Percentiles rank a stretch among this genome's conserved stretches.
Evolutionary conservation across 2,888 invertebrate species (phyloP).

Genomic region (Rapana venosa): DNA sequence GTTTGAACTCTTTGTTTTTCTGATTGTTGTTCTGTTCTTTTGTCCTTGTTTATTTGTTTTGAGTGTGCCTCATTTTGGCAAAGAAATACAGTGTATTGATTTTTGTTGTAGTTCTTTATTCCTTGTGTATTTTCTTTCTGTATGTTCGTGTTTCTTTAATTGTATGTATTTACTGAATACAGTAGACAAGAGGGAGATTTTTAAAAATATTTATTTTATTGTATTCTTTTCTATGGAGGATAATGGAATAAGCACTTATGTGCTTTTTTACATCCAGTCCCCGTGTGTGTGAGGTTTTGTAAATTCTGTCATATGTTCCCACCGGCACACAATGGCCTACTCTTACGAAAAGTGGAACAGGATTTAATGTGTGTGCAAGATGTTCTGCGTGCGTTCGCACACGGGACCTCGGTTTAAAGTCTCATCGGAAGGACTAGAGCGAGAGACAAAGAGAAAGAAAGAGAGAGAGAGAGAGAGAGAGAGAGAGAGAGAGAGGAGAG

Average conservation of each 20-base stretch:
- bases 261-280: too few species aligned
- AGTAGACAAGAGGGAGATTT: not conserved
- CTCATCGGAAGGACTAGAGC: not conserved
- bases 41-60: not conserved
- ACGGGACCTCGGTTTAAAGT: too few species aligned
- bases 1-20: not conserved
- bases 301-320: too few species aligned
- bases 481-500: not conserved
- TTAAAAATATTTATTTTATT: not conserved
- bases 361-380: too few species aligned
- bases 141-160: not conserved
- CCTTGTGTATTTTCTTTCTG: not conserved
- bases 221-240: too few species aligned
- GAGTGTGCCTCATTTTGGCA: not conserved
- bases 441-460: not conserved
- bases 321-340: too few species aligned
- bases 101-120: not conserved
- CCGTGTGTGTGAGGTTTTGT: too few species aligned
- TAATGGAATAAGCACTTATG: too few species aligned
- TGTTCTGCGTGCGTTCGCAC: too few species aligned
- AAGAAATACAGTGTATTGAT: too few species aligned
- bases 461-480: conserved; percentile 25
- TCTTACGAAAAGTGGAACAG: too few species aligned
- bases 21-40: not conserved
- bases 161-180: not conserved